These are phyloP conservation scores for Microhierax caerulescens DNA, from an alignment of 2,797 vertebrate genomes.

Conservation along the genomic window DNA sequence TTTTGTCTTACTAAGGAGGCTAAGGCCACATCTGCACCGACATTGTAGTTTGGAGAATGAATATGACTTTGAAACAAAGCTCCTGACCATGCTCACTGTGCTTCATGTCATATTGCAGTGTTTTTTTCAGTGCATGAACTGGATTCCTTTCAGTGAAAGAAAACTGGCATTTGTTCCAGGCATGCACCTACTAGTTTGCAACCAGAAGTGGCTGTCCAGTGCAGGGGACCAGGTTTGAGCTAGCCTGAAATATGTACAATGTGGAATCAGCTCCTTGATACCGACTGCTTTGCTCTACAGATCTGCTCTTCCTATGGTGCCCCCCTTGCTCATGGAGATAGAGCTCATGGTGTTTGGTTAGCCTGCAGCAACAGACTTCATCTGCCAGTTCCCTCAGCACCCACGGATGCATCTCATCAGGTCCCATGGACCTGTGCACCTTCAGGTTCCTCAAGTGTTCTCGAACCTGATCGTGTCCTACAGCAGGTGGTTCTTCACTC, in stretches of 20 bases:
- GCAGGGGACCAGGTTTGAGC: not conserved
- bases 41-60: not conserved
- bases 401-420: no score
- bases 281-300: not conserved
- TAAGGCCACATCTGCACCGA: not conserved
- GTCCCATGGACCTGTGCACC: no score
- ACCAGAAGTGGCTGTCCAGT: not conserved
- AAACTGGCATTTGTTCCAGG: not conserved
- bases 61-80: not conserved
- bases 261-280: not conserved
- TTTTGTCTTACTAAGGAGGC: not conserved
- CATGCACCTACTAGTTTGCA: not conserved
- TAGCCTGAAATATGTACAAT: accelerated
- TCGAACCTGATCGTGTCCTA: no score
- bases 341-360: not conserved
- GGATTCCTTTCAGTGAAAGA: not conserved
- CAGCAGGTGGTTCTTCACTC: no score
- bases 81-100: not conserved
- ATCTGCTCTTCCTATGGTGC: not conserved
- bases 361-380: not conserved
- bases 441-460: no score
- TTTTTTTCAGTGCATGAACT: not conserved
- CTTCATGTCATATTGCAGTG: not conserved
- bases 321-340: not conserved
- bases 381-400: no score